Percentiles rank a stretch among this genome's conserved stretches.
These are phyloP conservation scores for Troilus luridus DNA, from an alignment of 2,888 invertebrate species.

Conservation along the genomic window DNA sequence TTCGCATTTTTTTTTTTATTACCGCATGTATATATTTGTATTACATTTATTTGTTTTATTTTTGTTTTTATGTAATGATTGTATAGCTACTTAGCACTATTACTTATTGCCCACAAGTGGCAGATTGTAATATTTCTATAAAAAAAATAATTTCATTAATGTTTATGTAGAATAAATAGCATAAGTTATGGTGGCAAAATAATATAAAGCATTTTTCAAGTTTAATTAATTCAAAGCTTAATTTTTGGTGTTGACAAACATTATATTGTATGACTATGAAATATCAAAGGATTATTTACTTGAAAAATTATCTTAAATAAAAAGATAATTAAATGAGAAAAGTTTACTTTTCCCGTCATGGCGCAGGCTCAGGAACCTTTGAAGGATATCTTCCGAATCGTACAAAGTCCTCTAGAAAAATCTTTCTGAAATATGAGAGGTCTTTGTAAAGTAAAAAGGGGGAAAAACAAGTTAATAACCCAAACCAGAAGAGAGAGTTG, in stretches of 20 bases:
- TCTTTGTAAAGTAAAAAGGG: slow-evolving; percentile 1
- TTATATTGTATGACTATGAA: not conserved
- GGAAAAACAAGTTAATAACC: slow-evolving; percentile 21
- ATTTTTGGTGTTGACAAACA: not conserved
- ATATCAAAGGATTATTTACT: not conserved
- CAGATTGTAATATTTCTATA: too few relatives aligned
- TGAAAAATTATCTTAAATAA: not conserved
- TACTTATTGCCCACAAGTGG: too few relatives aligned
- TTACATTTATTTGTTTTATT: too few relatives aligned
- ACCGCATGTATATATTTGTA: too few relatives aligned
- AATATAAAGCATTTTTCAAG: not conserved
- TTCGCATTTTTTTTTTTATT: too few relatives aligned
- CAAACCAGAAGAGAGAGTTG: not conserved
- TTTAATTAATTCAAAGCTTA: not conserved
- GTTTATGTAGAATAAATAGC: too few relatives aligned
- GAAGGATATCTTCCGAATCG: slow-evolving; percentile 19
- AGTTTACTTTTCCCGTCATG: not conserved
- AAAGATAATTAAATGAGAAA: not conserved
- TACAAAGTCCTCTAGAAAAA: slow-evolving; percentile 9
- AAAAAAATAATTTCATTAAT: too few relatives aligned
- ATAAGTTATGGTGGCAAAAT: too few relatives aligned
- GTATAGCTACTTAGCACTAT: too few relatives aligned
- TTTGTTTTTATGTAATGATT: too few relatives aligned
- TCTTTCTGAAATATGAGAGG: slow-evolving; percentile 46
- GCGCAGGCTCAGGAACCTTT: not conserved